Base-by-base conservation (phyloP, 2,888 invertebrate species). In the Hemicrepidius hirtus region DNA sequence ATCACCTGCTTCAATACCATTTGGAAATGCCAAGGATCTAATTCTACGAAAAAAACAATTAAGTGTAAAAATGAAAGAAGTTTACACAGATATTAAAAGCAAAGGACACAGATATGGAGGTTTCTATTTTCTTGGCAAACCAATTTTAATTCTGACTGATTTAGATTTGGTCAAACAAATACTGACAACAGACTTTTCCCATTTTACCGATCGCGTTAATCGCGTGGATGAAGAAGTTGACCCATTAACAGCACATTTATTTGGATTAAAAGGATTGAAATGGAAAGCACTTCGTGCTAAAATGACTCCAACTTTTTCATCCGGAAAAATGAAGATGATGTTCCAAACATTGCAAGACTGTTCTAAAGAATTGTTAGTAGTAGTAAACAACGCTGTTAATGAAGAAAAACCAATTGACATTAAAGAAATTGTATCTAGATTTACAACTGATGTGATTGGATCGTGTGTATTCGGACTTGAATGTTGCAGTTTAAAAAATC, bases 251-350 rank as follows among this genome's bases (percentile, higher is more conserved):
- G 89, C 86, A 0, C 89, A 90, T 80, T 80, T 92, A 0, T 90
- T 92, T 76, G 85, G 87, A 73, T 80, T 89, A 49, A 86, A 86
- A 63, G 90, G 89, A 0, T 84, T 87, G 7, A 85, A 87, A 32
- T 93, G 93, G 93, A 91, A 88, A 79, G 87, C 85, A 13, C 81
- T 92, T 21, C 86, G 93, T 12, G 73, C 86, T 0, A 91, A 91
- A 77, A 82, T 93, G 78, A 88, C 92, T 0, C 91, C 92, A 0
- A 88, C 90, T 0, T 93, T 93, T 78, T 89, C 92, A 0, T 88
- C 91, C 0, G 91, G 90, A 12, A 92, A 92, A 82, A 84, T 93
- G 68, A 92, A 90, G 81, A 87, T 85, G 3, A 91, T 92, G 90
- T 91, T 90, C 77, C 86, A 87, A 0, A 87, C 89, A 0, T 87